Evolutionary conservation across 2,797 vertebrate species (phyloP), one percentile per base, ranked within the genome.

Genomic region (Hyperoplus lanceolatus): DNA sequence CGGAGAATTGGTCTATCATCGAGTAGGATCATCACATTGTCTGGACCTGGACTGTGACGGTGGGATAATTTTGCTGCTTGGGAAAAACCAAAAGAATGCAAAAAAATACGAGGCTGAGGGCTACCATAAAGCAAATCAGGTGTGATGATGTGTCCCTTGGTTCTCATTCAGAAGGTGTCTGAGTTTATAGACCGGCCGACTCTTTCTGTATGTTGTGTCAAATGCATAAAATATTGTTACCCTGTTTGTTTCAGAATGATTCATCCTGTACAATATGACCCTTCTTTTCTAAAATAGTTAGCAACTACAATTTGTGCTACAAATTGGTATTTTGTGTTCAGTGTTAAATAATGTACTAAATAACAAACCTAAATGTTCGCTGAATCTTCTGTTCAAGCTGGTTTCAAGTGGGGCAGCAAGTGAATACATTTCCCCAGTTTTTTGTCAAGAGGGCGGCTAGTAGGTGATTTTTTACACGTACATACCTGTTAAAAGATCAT

Each of bases 21-120:
- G 62, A 66, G 79, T 49, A 48, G 69, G 42, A 78, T 77, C 51
- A 36, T 16, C 4, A 15, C 55, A 53, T 57, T 72, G 70, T 82
- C 84, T 85, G 82, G 84, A 80, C 58, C 58, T 71, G 80, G 70
- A 29, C 42, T 62, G 67, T 81, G 83, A 82, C 80, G 79, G 76
- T 61, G 56, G 63, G 73, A 73, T 68, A 6, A 79, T 83, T 77
- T 29, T 74, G 18, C 56, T 48, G 36, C 54, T 45, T 16, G 1
- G 43, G 29, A 29, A 29, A 75, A 73, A 85, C 71, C 29, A 83
- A 74, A 41, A 77, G 29, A 75, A 43, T 14, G 49, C 6, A 72
- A 58, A 29, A 68, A 70, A 75, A 75, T 71, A 38, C 5, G 6
- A 29, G 58, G 55, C 36, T 58, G 51, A 68, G 49, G 39, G 38